Evolutionary conservation across 2,888 invertebrate species (phyloP), one percentile per base, ranked within the genome.

Genomic region (Drosophila phalerata): DNA sequence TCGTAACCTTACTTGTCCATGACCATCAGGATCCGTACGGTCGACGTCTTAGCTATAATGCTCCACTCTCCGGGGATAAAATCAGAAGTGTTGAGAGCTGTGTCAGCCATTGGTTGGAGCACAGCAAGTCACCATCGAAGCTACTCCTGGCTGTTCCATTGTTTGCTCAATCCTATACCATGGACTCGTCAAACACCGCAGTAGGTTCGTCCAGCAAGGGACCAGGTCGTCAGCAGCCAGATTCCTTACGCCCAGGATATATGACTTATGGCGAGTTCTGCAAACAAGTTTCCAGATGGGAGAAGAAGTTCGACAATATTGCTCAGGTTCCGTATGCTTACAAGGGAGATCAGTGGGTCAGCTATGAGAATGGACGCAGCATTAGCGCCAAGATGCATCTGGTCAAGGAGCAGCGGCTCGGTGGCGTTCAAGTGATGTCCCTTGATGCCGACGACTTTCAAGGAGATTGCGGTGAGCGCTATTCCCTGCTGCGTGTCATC

Each of bases 391-490:
- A 98, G 93, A 95, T 97, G 0, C 94, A 95, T 79, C 97, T 96
- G 86, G 96, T 96, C 0, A 96, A 95, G 51, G 95, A 96, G 60
- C 95, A 96, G 72, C 94, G 95, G 48, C 94, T 98, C 10, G 97
- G 97, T 79, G 98, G 98, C 88, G 79, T 88, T 76, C 90, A 92
- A 89, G 85, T 90, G 34, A 91, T 90, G 90, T 96, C 97, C 0
- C 95, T 98, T 79, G 98, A 98, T 93, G 97, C 97, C 90, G 98
- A 98, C 74, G 98, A 98, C 91, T 97, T 97, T 93, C 94, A 96
- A 22, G 98, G 98, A n/a, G 94, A 94, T 22, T 98, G 98, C 38
- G 88, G 89, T 0, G 56, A 76, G 5, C 8, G 2, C 0, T 62
- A 22, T 47, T 19, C 52, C 2, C 53, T 81, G 13, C 49, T 81